Conservation (phyloP, 2,888 invertebrate species). For the Xestoiulus laeticollis region DNA sequence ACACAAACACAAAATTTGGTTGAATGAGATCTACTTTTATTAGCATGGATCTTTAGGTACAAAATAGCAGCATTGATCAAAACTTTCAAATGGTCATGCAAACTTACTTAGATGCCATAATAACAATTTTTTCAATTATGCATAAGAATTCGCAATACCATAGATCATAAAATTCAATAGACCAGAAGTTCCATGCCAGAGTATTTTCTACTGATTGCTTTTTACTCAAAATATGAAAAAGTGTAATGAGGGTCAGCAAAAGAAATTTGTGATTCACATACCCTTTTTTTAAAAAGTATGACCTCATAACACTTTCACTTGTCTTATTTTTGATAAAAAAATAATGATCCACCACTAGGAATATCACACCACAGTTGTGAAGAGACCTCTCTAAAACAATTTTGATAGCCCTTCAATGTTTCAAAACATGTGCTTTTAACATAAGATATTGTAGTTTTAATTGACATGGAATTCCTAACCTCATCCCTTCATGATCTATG, state of each 20-base stretch:
- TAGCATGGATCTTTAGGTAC: slow-evolving; percentile 45
- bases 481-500: slow-evolving; percentile 14
- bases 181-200: neutral
- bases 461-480: neutral
- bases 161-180: neutral
- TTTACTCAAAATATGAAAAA: neutral
- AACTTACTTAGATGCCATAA: neutral
- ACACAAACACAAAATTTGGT: slow-evolving; percentile 51
- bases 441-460: too few relatives aligned
- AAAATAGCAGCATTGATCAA: slow-evolving; percentile 34
- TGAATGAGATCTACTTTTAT: slow-evolving; percentile 50
- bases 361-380: neutral
- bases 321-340: neutral
- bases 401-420: neutral
- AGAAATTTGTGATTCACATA: too few relatives aligned
- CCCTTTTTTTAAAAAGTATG: too few relatives aligned
- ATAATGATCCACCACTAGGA: neutral
- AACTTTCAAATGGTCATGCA: slow-evolving; percentile 23
- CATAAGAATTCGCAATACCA: slow-evolving; percentile 10
- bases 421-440: neutral
- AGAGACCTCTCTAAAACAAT: too few relatives aligned
- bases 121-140: slow-evolving; percentile 20
- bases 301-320: too few relatives aligned
- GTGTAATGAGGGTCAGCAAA: too few relatives aligned
- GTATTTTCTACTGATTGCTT: neutral